Evolutionary conservation across 2,888 invertebrate species (phyloP).

Genomic region (Drosophila meridiana): DNA sequence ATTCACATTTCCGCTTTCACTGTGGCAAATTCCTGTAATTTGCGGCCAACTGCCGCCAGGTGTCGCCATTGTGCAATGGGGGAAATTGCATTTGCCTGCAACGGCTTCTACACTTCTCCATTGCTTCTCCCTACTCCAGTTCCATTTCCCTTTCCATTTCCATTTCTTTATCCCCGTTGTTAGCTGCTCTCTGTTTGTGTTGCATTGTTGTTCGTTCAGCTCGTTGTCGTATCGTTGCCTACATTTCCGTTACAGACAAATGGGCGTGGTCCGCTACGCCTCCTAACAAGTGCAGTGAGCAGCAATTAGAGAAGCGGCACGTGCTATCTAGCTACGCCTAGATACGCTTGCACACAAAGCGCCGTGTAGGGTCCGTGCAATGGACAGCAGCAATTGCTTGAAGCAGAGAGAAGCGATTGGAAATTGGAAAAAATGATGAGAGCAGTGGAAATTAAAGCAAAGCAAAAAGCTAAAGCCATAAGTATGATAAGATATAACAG

Average conservation of each 20-base stretch:
- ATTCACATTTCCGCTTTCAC: conserved; percentile 55
- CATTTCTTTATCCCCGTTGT: conserved; percentile 21
- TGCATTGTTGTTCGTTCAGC: conserved; percentile 8
- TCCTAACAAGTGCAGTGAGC: conserved; percentile 10
- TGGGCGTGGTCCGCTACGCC: conserved; percentile 51
- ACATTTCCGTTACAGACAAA: conserved; percentile 74
- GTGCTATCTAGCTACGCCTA: conserved; percentile 17
- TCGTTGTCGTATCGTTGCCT: conserved; percentile 47
- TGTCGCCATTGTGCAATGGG: conserved; percentile 63
- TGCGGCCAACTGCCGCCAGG: conserved; percentile 62
- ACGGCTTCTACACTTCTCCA: conserved; percentile 9
- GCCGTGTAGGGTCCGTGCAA: neutral
- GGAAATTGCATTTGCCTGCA: conserved; percentile 60
- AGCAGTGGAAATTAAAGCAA: neutral
- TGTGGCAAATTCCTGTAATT: conserved; percentile 60
- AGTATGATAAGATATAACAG: too few species aligned
- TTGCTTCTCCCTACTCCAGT: neutral
- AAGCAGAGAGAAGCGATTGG: neutral
- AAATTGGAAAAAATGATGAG: neutral
- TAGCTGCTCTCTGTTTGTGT: conserved; percentile 9
- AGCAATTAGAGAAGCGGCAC: conserved; percentile 32
- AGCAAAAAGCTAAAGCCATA: neutral
- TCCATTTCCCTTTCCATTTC: neutral
- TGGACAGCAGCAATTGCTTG: neutral
- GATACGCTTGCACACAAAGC: neutral